phyloP scores from a whole-genome alignment of 2,888 invertebrate species.

The Geophilus truncorum region DNA sequence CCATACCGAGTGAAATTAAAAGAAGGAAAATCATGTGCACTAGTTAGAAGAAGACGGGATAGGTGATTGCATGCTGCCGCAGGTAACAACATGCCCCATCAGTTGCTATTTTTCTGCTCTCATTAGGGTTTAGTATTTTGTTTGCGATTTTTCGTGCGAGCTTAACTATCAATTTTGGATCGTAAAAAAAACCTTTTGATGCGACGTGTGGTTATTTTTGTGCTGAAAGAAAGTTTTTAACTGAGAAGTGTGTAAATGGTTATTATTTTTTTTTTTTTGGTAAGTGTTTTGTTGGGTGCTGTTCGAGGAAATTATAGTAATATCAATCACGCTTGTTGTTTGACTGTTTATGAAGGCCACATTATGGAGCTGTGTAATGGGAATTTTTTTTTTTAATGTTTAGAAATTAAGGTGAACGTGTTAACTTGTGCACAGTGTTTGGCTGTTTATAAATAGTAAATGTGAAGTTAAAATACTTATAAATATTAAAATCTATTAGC shows the following conservation, averaged over 20 bases:
- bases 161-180: not conserved
- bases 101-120: not conserved
- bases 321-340: no score
- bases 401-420: not conserved
- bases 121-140: not conserved
- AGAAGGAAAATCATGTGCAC: slow-evolving; percentile 13
- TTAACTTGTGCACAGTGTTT: not conserved
- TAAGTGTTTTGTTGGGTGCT: no score
- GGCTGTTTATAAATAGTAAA: not conserved
- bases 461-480: no score
- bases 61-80: slow-evolving; percentile 21
- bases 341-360: no score
- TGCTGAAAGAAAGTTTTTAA: not conserved
- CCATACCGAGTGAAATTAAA: slow-evolving; percentile 20
- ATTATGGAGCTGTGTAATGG: no score
- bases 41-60: slow-evolving; percentile 4
- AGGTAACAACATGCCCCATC: not conserved
- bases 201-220: not conserved
- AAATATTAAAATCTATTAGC: no score
- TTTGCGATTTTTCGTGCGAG: not conserved
- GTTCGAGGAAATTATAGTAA: no score
- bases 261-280: no score
- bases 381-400: no score
- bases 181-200: not conserved
- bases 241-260: no score